A percentile compares a stretch with the other conserved stretches of the same genome.
Evolutionary conservation across 2,113 vertebrate genomes (phyloP).

Genomic region (Aspidoscelis tigris): DNA sequence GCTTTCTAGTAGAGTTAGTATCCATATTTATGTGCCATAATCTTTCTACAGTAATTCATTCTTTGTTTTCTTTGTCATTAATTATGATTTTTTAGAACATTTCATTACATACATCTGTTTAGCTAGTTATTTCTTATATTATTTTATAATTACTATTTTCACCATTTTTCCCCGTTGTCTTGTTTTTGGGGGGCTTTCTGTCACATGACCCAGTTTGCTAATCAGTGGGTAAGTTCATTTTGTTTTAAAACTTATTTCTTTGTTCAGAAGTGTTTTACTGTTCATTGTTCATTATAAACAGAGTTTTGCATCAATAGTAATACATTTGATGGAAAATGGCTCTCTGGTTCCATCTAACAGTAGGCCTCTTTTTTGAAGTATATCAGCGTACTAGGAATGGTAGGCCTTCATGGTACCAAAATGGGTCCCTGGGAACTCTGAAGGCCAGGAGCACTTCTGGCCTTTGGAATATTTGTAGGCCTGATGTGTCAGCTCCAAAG

Average conservation of each 20-base stretch:
- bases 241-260: slow-evolving; percentile 4
- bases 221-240: slow-evolving; percentile 93
- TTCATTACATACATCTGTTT: slow-evolving; percentile 50
- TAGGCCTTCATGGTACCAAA: no score
- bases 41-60: slow-evolving; percentile 1
- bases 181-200: slow-evolving; percentile 73
- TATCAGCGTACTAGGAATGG: no score
- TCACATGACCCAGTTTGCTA: slow-evolving; percentile 83
- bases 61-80: slow-evolving; percentile 44
- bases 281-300: slow-evolving; percentile 1
- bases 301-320: not conserved
- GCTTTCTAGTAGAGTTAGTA: not conserved
- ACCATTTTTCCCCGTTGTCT: slow-evolving; percentile 64
- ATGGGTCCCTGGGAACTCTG: no score
- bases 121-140: slow-evolving; percentile 48
- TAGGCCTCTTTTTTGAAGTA: no score
- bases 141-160: slow-evolving; percentile 51
- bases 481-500: no score
- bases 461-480: no score
- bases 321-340: not conserved
- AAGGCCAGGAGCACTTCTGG: no score
- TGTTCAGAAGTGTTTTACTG: slow-evolving; percentile 18
- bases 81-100: slow-evolving; percentile 7
- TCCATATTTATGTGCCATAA: slow-evolving; percentile 1
- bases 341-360: not conserved